Base-by-base conservation (phyloP, 30 jellyfish, hydroid and myxozoan genomes). In the Hydractinia symbiolongicarpus region DNA sequence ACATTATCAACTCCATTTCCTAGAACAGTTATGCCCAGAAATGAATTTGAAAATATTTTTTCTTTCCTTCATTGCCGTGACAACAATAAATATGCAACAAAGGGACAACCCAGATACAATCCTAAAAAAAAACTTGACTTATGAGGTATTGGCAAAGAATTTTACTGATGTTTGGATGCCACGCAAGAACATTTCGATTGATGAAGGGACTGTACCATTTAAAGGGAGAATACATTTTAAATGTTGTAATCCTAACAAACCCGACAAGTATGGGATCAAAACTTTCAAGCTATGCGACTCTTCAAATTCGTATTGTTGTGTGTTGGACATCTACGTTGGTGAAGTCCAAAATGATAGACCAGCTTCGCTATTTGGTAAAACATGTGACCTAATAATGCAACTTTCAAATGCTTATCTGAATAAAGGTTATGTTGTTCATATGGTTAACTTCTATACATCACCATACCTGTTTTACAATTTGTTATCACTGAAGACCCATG, bases 201-300 rank as follows among this genome's bases (percentile, higher is more conserved):
- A 57, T 57, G 68, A 57, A n/a, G 68, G 68, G 13, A 57, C 68
- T 57, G n/a, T 57, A 57, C 13, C 68, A 10, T 57, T 57, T 19
- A 67, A 67, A 67, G 78, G 78, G 19, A 67, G 53, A 8, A 67
- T 67, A 9, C 78, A 67, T 67, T 20, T 67, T 44, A 67, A 67
- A 20, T n/a, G 19, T 67, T 67, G 19, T 67, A 67, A 67, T 19
- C 78, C 68, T 57, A 57, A 57, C n/a, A 57, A 57, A 57, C 68
- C 68, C n/a, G 68, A 57, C n/a, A 67, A 67, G 53, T 67, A 67
- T 20, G 78, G 78, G 53, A 67, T 67, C 19, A 67, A 67, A 67
- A 67, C 53, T 8, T 67, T 67, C 78, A 67, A 67, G 53, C 55
- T 67, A 8, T 67, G 78, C 53, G 78, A 67, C 53, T n/a, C 78